Base-by-base conservation (phyloP, 2,888 invertebrate genomes). In the Scaeva pyrastri region DNA sequence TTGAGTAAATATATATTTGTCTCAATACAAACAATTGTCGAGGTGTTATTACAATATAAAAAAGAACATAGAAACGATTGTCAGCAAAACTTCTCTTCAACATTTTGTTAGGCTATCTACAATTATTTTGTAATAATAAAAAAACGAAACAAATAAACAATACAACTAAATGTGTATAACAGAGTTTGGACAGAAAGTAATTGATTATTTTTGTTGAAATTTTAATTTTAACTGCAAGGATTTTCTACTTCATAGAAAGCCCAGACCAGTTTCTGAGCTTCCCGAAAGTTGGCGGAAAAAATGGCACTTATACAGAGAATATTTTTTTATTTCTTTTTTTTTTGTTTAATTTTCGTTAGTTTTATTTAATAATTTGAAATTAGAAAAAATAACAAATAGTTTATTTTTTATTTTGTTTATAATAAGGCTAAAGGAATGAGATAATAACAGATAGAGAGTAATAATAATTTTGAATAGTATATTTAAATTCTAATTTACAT, bases 281-380 rank as follows among this genome's bases (percentile, higher is more conserved):
- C 31, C 55, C 43, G 48, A 56, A 56, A 76, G 39, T 75, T 71
- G 60, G 75, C 48, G 60, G 70, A 41, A 78, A 80, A 87, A 87
- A 87, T 87, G 87, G 87, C 87, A 87, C 87, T 87, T 87, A 72
- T 83, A 87, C 87, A 83, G 83, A 87, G 71, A 75, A 79, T 78
- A 26, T 83, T 70, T 85, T 52, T 41, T 21, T 60, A 45, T 72
- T 31, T 31, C 0, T 45, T 73, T n/a, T 62, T 21, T 23, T 39
- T 52, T 16, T 45, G 55, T 58, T 72, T 68, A 41, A 39, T 41
- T 64, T 66, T 66, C 19, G 66, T 66, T 66, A 66, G 66, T 71
- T 71, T 56, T 56, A 39, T 71, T 71, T 56, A 7, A 41, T 48
- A 50, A 56, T 79, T 23, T 56, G 55, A 70, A 70, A 39, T 36